These are phyloP conservation scores for Magallana angulata DNA, from an alignment of 1,140 invertebrate genomes.

Conservation along the genomic window DNA sequence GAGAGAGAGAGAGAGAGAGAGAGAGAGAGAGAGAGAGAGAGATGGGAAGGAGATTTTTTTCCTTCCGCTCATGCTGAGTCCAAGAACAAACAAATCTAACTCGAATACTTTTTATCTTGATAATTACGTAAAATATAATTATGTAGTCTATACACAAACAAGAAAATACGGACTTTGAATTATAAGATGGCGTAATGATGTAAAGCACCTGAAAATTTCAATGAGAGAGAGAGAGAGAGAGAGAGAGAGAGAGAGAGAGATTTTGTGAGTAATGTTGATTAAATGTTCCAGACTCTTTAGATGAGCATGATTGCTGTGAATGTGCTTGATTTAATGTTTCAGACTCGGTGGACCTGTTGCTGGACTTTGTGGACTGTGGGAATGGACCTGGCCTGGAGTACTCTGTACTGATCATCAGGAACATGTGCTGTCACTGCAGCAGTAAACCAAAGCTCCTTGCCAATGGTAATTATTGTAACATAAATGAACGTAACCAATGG, in stretches of 20 bases:
- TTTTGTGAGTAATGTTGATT: too few relatives aligned
- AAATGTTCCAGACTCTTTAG: too few relatives aligned
- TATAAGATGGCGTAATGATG: neutral
- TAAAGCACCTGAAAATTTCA: neutral
- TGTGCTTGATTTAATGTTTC: conserved; percentile 43
- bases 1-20: neutral
- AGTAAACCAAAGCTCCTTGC: conserved; percentile 78
- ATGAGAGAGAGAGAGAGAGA: too few relatives aligned
- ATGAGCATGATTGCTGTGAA: neutral
- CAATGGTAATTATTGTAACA: conserved; percentile 68
- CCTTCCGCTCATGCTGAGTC: neutral
- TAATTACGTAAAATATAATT: neutral
- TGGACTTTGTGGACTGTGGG: conserved; percentile 72
- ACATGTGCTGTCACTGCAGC: conserved; percentile 76
- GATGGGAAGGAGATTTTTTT: neutral
- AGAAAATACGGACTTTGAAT: neutral
- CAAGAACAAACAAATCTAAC: neutral
- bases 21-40: conserved; percentile 14
- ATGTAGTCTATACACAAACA: neutral
- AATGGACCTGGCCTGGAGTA: conserved; percentile 64
- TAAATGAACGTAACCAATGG: neutral
- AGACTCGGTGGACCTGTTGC: conserved; percentile 71
- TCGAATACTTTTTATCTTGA: too few relatives aligned
- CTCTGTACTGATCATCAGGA: conserved; percentile 74
- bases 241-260: too few relatives aligned